Conservation (phyloP, 1,140 invertebrate genomes). For the Anoplophora glabripennis region DNA sequence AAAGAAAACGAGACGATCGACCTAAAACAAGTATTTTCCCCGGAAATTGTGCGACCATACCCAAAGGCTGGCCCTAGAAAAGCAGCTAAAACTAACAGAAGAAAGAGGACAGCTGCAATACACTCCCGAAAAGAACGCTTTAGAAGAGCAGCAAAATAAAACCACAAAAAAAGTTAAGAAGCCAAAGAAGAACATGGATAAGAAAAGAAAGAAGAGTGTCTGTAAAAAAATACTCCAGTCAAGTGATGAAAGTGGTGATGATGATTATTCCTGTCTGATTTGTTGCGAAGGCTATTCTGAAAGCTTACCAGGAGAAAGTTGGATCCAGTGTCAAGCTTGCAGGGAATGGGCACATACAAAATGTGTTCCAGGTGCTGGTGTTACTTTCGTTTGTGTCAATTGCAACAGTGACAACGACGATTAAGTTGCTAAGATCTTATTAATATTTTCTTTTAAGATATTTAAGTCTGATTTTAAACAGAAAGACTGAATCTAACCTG, state of each 20-base stretch:
- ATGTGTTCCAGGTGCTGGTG: too few species aligned
- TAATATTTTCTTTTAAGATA: too few species aligned
- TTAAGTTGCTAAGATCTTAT: too few species aligned
- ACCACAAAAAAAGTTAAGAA: conserved; percentile 31
- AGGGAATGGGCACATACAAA: conserved; percentile 12
- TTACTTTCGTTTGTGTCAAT: too few species aligned
- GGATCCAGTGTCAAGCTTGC: conserved; percentile 29
- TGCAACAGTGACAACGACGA: too few species aligned
- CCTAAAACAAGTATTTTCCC: conserved; percentile 24
- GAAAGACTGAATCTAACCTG: too few species aligned
- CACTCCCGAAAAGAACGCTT: conserved; percentile 1
- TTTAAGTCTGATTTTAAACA: too few species aligned
- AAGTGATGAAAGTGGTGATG: conserved; percentile 34
- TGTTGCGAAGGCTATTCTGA: conserved; percentile 30
- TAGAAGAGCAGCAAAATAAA: conserved; percentile 22
- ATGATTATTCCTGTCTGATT: conserved; percentile 30
- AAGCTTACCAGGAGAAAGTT: conserved; percentile 32
- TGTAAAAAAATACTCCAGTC: conserved; percentile 35
- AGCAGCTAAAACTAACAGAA: not conserved
- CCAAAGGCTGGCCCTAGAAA: not conserved
- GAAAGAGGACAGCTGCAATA: not conserved
- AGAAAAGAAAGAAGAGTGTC: conserved; percentile 7
- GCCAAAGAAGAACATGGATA: conserved; percentile 28
- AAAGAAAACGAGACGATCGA: conserved; percentile 27
- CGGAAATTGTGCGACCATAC: conserved; percentile 21